Evolutionary conservation across 2,797 vertebrate genomes (phyloP), one percentile per base, ranked within the genome.

Genomic region (Euphonia xanthogaster): DNA sequence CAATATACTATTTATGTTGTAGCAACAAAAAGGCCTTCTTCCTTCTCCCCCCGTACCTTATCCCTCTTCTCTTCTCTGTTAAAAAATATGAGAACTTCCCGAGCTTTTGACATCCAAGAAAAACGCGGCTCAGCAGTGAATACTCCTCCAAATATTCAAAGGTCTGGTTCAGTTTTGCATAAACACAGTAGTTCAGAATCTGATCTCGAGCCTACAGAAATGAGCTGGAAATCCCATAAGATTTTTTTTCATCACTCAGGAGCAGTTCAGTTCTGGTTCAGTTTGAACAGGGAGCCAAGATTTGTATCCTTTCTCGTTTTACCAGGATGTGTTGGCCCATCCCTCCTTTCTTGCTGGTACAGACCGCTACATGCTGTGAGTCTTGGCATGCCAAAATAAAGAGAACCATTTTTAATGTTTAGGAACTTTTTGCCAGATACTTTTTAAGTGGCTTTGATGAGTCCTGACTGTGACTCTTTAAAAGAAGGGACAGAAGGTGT

Each of bases 101-200:
- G 62, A 94, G 82, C 94, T 86, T 94, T 80, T 96, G 93, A 94
- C 89, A 94, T 96, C 92, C 89, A 90, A 95, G 95, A 97, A 96
- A 95, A 96, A 94, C 47, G 93, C 0, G 1, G 39, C 92, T 91
- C 93, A 60, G 94, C 93, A 81, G 82, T 88, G 87, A 86, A 88
- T 53, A 91, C 94, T 70, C 85, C 66, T 96, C 93, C 93, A 97
- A 94, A 79, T 97, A 96, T 91, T 95, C 93, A 93, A 78, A 93
- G 94, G 93, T 96, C 95, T 97, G 93, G 87, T 97, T 97, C 89
- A 78, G 87, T 97, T 96, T 94, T 95, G 93, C 84, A 92, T 95
- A 96, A 97, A 96, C 94, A 96, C 91, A 95, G 95, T 94, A 93
- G 89, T 96, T 96, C 76, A 97, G 89, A 81, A 96, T 91, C 94